Base-by-base conservation (phyloP, 2,797 vertebrate species). In the Diplodus sargus region DNA sequence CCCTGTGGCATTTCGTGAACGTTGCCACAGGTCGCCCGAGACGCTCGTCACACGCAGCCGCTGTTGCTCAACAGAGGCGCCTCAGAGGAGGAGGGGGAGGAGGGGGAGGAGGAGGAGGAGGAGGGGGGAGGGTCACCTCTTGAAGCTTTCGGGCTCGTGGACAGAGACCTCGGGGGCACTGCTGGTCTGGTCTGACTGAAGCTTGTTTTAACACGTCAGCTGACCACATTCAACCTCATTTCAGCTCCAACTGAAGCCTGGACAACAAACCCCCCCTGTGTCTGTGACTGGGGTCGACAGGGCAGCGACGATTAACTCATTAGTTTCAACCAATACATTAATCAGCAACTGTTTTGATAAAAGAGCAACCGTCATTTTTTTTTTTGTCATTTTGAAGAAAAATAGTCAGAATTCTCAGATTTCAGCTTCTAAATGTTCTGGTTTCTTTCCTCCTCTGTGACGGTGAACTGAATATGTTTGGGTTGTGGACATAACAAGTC, bases 201-300 rank as follows among this genome's bases (percentile, higher is more conserved):
- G 47, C 88, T 63, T 89, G 85, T 88, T 82, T 78, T 28, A 76
- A 86, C 85, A 78, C 5, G 86, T 84, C 78, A 56, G 18, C n/a
- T 17, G 34, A 23, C 67, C 53, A 17, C 5, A 62, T 51, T 45
- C 53, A n/a, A 63, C 53, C 47, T 51, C 0, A 42, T 62, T 79
- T 69, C 53, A 28, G 63, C 64, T 48, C 13, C 42, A 20, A 4
- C 47, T 67, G 60, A 59, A 57, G 42, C 1, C 4, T 16, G n/a
- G 12, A 15, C 14, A 9, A 64, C 28, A 70, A 60, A 63, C 28
- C 20, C 10, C 10, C 18, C 43, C n/a, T 12, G 23, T 62, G 47
- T 54, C 49, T 77, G 13, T 10, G 45, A 51, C 64, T 66, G 59
- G 34, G 34, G 34, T 34, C 34, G 34, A 34, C 34, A 34, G 34